A percentile compares a stretch with the other conserved stretches of the same genome.
These are phyloP conservation scores for Lepus americanus DNA, from an alignment of 2,113 vertebrate genomes.

Conservation along the genomic window DNA sequence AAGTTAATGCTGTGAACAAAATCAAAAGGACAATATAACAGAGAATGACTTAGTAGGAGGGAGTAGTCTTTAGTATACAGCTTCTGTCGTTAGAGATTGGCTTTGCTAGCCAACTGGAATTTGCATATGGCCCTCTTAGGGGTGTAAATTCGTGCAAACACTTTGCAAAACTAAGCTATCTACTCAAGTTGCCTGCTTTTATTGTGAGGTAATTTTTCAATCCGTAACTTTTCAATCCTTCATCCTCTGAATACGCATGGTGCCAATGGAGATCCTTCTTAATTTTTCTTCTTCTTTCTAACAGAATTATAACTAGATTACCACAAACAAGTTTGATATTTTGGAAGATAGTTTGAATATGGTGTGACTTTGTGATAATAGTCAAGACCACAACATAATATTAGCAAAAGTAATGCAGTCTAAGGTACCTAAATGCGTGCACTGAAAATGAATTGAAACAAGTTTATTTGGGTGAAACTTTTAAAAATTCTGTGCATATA, in stretches of 20 bases:
- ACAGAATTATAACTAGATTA: neutral
- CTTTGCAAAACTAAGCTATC: neutral
- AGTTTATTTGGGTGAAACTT: too few relatives aligned
- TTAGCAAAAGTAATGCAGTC: neutral
- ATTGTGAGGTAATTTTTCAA: neutral
- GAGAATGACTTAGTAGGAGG: neutral
- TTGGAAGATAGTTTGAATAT: neutral
- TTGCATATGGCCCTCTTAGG: neutral
- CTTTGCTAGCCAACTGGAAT: neutral
- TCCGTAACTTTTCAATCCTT: neutral
- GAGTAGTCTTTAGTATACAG: neutral
- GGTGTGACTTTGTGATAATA: neutral
- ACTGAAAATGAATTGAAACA: too few relatives aligned
- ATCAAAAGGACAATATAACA: neutral
- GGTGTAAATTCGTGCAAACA: neutral
- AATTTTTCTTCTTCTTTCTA: neutral
- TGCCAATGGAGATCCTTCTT: neutral
- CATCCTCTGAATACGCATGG: neutral
- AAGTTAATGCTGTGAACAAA: neutral
- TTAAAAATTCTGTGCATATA: too few relatives aligned
- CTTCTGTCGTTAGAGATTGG: neutral
- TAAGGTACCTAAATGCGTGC: too few relatives aligned
- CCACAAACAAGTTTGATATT: too few relatives aligned
- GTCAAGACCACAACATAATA: neutral
- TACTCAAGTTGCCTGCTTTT: neutral